These are phyloP conservation scores for Myiozetetes cayanensis DNA, from an alignment of 2,113 vertebrate genomes.

Conservation along the genomic window DNA sequence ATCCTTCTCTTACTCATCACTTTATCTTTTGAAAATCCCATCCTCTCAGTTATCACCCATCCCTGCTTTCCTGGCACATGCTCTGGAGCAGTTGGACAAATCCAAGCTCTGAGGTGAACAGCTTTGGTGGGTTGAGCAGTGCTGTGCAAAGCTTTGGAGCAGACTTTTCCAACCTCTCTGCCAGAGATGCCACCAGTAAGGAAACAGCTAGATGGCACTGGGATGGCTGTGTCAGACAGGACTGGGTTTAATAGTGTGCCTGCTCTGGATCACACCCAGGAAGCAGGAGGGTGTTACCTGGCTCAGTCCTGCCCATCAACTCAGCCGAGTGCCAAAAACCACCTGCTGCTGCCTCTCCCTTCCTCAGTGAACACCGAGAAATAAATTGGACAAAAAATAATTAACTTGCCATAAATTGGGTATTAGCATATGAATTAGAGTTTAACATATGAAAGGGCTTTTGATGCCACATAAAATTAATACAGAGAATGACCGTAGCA, in stretches of 20 bases:
- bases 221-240: neutral
- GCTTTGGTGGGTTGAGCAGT: accelerated
- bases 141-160: neutral
- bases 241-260: neutral
- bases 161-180: neutral
- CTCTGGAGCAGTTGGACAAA: neutral
- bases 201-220: neutral
- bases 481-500: conserved; percentile 50
- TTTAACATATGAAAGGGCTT: conserved; percentile 76
- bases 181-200: neutral
- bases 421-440: conserved; percentile 74
- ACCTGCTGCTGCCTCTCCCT: neutral
- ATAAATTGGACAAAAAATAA: conserved; percentile 69
- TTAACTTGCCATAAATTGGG: conserved; percentile 63
- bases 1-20: neutral
- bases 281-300: neutral
- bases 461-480: conserved; percentile 49
- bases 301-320: neutral
- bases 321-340: neutral
- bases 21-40: neutral
- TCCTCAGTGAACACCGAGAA: neutral
- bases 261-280: accelerated
- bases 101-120: accelerated
- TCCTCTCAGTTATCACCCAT: neutral
- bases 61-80: neutral